phyloP scores from a whole-genome alignment of 2,113 vertebrate species.

The Panurus biarmicus region DNA sequence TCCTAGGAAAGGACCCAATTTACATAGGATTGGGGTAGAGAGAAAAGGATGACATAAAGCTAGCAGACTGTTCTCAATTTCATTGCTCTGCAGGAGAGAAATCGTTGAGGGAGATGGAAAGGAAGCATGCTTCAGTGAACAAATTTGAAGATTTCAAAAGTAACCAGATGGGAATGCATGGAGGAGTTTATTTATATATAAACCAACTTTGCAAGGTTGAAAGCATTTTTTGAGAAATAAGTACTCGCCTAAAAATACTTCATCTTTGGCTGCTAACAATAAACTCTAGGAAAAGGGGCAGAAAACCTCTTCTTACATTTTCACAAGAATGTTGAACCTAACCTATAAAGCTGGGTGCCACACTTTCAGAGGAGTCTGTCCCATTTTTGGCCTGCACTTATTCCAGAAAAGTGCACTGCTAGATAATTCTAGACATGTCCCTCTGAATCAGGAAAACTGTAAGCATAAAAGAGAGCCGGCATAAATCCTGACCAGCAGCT shows the following conservation, averaged over 20 bases:
- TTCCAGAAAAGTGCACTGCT: neutral
- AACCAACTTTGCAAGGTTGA: neutral
- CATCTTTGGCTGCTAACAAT: neutral
- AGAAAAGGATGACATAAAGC: neutral
- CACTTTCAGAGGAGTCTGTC: neutral
- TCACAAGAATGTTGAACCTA: neutral
- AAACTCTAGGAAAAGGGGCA: neutral
- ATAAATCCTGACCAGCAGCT: neutral
- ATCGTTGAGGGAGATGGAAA: neutral
- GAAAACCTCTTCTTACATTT: neutral
- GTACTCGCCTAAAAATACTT: neutral
- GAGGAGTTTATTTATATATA: constrained; percentile 6
- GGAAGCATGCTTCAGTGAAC: neutral
- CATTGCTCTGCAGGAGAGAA: neutral
- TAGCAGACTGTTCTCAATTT: neutral
- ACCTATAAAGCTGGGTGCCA: neutral
- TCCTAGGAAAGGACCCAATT: neutral
- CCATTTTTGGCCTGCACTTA: neutral
- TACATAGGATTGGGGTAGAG: neutral
- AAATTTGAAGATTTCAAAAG: neutral
- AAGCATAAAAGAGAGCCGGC: neutral
- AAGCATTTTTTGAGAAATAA: neutral
- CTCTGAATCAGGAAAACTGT: neutral
- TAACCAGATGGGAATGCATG: neutral
- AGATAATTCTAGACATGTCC: neutral